Evolutionary conservation across 2,888 invertebrate species (phyloP).

Genomic region (Vesta saturnalis): DNA sequence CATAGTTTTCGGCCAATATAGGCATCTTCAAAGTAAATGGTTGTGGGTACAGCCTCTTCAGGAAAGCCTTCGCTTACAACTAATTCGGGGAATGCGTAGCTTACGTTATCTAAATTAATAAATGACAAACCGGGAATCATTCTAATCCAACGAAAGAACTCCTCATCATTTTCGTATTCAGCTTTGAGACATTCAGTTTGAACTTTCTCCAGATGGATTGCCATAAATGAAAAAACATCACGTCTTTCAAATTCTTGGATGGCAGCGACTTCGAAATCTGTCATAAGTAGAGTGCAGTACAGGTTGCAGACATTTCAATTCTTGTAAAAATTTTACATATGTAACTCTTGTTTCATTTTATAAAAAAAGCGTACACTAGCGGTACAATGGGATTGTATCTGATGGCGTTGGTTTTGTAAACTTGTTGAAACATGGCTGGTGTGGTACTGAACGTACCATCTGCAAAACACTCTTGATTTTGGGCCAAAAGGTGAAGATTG

Average conservation of each 20-base stretch:
- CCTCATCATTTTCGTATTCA: not conserved
- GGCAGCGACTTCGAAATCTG: conserved; percentile 18
- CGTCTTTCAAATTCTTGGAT: conserved; percentile 8
- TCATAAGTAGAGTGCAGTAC: conserved; percentile 7
- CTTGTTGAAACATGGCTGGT: not conserved
- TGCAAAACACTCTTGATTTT: not conserved
- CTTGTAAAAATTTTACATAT: conserved; percentile 8
- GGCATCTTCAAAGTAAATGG: not conserved
- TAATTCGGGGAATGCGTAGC: not conserved
- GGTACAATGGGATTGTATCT: too few relatives aligned
- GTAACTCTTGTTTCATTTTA: conserved; percentile 8
- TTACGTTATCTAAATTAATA: too few relatives aligned
- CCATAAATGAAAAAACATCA: not conserved
- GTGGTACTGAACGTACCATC: too few relatives aligned
- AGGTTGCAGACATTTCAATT: conserved; percentile 10
- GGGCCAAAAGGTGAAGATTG: too few relatives aligned
- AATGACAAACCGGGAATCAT: not conserved
- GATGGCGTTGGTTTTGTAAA: too few relatives aligned
- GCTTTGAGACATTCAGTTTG: too few relatives aligned
- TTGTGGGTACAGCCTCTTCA: too few relatives aligned
- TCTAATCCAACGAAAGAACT: too few relatives aligned
- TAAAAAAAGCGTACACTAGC: too few relatives aligned
- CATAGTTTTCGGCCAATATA: not conserved
- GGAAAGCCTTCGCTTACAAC: not conserved
- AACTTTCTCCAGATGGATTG: not conserved